Conservation (phyloP, 2,888 invertebrate genomes). For the Nezara viridula region DNA sequence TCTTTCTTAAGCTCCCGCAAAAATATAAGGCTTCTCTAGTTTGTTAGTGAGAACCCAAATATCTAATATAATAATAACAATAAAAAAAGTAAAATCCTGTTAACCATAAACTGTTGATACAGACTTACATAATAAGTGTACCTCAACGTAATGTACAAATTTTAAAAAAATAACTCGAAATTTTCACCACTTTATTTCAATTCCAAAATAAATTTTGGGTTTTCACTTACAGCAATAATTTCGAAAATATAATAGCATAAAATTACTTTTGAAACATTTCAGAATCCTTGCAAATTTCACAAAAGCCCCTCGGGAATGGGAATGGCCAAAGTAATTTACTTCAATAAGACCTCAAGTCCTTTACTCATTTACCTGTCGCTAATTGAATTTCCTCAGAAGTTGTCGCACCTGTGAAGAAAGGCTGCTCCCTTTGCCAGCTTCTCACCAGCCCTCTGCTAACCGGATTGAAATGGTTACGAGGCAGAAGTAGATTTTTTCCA, state of each 20-base stretch:
- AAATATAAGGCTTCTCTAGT: too few species aligned
- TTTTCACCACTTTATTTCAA: too few species aligned
- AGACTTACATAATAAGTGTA: too few species aligned
- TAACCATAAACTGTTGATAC: too few species aligned
- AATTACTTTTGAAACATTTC: not conserved
- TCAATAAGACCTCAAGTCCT: conserved; percentile 8
- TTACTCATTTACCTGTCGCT: conserved; percentile 1
- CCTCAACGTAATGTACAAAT: too few species aligned
- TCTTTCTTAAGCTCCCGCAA: too few species aligned
- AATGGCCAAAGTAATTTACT: not conserved
- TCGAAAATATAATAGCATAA: not conserved
- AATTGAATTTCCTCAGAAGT: not conserved
- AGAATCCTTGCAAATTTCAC: not conserved
- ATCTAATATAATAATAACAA: too few species aligned
- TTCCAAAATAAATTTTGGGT: too few species aligned
- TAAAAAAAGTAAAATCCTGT: too few species aligned
- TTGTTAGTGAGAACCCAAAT: too few species aligned
- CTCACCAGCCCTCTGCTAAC: not conserved
- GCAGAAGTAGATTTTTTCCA: not conserved
- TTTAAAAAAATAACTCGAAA: too few species aligned
- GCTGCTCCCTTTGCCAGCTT: not conserved
- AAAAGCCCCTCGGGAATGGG: not conserved
- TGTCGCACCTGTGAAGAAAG: conserved; percentile 14
- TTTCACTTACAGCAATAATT: too few species aligned
- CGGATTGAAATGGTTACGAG: not conserved